These are phyloP conservation scores for Zygaena filipendulae DNA, from an alignment of 2,888 invertebrate genomes.

Conservation along the genomic window DNA sequence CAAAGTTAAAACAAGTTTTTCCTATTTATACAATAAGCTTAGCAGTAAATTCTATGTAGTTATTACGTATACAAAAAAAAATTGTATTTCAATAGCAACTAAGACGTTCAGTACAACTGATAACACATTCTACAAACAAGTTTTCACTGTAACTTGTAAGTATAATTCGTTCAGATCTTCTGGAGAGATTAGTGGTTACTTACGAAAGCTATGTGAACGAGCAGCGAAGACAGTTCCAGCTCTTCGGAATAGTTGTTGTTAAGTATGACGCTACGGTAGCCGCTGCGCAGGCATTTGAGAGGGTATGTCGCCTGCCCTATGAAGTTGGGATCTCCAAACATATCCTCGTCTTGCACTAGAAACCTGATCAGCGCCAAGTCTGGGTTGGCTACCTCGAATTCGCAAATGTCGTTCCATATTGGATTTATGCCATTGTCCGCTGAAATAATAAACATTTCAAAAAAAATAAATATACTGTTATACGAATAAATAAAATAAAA, in stretches of 20 bases:
- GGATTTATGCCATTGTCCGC: slow-evolving; percentile 96
- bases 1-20: too few relatives aligned
- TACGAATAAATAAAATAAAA: slow-evolving; percentile 1
- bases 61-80: too few relatives aligned
- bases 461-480: slow-evolving; percentile 1
- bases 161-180: too few relatives aligned
- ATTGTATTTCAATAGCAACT: too few relatives aligned
- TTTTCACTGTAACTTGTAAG: too few relatives aligned
- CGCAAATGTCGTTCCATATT: slow-evolving; percentile 88
- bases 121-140: too few relatives aligned
- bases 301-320: slow-evolving; percentile 97
- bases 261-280: slow-evolving; percentile 91
- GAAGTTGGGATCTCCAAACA: slow-evolving; percentile 97
- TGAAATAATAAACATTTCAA: slow-evolving; percentile 27
- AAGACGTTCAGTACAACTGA: too few relatives aligned
- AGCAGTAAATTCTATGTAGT: too few relatives aligned
- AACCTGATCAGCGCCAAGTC: slow-evolving; percentile 87
- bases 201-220: slow-evolving; percentile 79
- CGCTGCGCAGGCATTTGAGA: slow-evolving; percentile 81
- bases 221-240: slow-evolving; percentile 88
- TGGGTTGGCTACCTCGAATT: slow-evolving; percentile 85
- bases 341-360: slow-evolving; percentile 93
- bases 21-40: too few relatives aligned
- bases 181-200: too few relatives aligned
- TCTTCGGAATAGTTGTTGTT: slow-evolving; percentile 93